These are phyloP conservation scores for Heliconius hewitsoni DNA, from an alignment of 1,140 invertebrate species.

Conservation along the genomic window DNA sequence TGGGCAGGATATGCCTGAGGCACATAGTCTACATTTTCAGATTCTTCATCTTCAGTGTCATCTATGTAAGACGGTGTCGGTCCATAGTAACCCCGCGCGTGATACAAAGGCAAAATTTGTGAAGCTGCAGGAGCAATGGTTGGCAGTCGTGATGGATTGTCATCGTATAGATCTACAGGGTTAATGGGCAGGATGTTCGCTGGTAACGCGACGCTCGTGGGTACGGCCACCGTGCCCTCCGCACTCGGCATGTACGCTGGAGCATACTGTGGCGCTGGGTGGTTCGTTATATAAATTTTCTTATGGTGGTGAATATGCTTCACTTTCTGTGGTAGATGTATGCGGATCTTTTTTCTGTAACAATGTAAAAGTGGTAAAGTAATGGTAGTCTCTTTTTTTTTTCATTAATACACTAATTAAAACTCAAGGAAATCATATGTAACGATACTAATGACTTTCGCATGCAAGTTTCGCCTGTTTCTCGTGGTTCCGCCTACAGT, in stretches of 20 bases:
- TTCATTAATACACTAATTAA: neutral
- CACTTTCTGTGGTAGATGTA: slow-evolving; percentile 81
- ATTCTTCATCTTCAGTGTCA: slow-evolving; percentile 60
- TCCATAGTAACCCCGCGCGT: slow-evolving; percentile 77
- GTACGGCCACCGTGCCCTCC: slow-evolving; percentile 65
- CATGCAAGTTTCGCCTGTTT: slow-evolving; percentile 55
- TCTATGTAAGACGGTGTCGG: slow-evolving; percentile 64
- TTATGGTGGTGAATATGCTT: slow-evolving; percentile 81
- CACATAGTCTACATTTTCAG: slow-evolving; percentile 9
- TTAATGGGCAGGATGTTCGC: slow-evolving; percentile 61
- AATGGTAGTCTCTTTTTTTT: neutral
- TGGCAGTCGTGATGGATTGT: slow-evolving; percentile 48
- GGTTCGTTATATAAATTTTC: slow-evolving; percentile 80
- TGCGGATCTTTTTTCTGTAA: slow-evolving; percentile 81
- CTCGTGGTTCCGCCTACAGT: slow-evolving; percentile 65
- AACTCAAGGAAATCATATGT: slow-evolving; percentile 24
- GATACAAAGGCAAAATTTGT: slow-evolving; percentile 72
- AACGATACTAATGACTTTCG: slow-evolving; percentile 37
- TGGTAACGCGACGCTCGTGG: slow-evolving; percentile 64
- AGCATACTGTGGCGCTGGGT: slow-evolving; percentile 72
- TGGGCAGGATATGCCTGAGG: slow-evolving; percentile 49
- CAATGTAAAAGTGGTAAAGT: slow-evolving; percentile 59
- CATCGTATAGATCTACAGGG: slow-evolving; percentile 64
- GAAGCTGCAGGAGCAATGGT: slow-evolving; percentile 52
- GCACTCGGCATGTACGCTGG: slow-evolving; percentile 69